Conservation (phyloP, 2,797 vertebrate genomes). For the Leptodactylus fallax region DNA sequence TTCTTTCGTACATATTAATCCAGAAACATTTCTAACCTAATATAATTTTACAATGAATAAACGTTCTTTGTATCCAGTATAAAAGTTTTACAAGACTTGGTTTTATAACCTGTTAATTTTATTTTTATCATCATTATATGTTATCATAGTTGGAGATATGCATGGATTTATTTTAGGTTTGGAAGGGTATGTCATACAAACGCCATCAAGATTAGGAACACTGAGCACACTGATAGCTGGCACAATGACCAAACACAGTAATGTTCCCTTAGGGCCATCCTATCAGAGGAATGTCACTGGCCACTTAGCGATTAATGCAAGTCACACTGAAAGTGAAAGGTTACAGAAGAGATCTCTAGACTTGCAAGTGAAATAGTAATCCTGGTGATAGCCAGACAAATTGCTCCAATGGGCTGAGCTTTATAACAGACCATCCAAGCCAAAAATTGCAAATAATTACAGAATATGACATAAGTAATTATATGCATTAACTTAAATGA, state of each 20-base stretch:
- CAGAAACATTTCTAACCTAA: neutral
- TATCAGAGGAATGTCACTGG: slow-evolving; percentile 63
- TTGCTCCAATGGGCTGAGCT: slow-evolving; percentile 24
- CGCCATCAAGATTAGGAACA: slow-evolving; percentile 49
- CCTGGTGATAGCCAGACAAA: slow-evolving; percentile 40
- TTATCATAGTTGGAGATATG: slow-evolving; percentile 10
- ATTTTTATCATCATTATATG: slow-evolving; percentile 18
- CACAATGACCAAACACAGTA: slow-evolving; percentile 63
- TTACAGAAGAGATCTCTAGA: slow-evolving; percentile 51
- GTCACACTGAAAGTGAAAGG: slow-evolving; percentile 63
- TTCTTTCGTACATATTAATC: neutral
- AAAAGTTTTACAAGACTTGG: neutral
- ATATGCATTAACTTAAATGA: neutral
- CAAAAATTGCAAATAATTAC: neutral
- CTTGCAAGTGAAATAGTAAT: slow-evolving; percentile 52
- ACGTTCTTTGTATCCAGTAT: neutral
- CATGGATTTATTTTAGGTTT: slow-evolving; percentile 52
- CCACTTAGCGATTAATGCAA: slow-evolving; percentile 62
- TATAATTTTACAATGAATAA: neutral
- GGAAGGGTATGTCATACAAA: slow-evolving; percentile 48
- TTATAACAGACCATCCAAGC: neutral
- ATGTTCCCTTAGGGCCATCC: slow-evolving; percentile 54
- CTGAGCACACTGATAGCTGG: slow-evolving; percentile 53
- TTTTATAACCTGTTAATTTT: slow-evolving; percentile 25
- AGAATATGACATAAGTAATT: neutral